Evolutionary conservation across 2,113 vertebrate genomes (phyloP).

Genomic region (Anthoscopus minutus): DNA sequence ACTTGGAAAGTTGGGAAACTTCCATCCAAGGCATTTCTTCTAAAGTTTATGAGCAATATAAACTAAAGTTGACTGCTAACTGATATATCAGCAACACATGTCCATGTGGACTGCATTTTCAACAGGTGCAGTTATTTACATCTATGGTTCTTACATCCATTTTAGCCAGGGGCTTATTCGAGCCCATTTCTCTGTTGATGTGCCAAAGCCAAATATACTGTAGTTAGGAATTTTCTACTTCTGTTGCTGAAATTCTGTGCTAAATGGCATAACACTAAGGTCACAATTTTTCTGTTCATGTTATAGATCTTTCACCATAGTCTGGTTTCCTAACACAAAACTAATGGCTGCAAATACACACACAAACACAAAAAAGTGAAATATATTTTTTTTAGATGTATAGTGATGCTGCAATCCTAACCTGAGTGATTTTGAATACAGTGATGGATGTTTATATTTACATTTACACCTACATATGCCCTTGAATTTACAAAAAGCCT

Average conservation of each 20-base stretch:
- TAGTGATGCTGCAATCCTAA: not conserved
- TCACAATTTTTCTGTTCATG: not conserved
- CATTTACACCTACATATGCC: not conserved
- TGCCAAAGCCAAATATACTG: not conserved
- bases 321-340: conserved; percentile 2
- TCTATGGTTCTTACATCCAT: not conserved
- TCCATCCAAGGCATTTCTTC: not conserved
- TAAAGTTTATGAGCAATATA: not conserved
- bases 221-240: not conserved
- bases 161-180: not conserved
- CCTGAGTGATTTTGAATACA: not conserved
- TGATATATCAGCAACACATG: not conserved
- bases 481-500: not conserved
- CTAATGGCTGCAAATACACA: not conserved
- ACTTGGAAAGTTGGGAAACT: not conserved
- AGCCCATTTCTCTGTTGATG: not conserved
- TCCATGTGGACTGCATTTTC: not conserved
- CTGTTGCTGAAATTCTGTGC: not conserved
- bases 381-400: not conserved
- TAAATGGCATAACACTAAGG: not conserved
- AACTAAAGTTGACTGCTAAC: not conserved
- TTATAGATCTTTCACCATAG: not conserved
- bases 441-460: not conserved
- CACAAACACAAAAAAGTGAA: not conserved
- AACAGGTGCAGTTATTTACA: conserved; percentile 9